Conservation (phyloP, 2,113 vertebrate genomes). For the Malurus melanocephalus region DNA sequence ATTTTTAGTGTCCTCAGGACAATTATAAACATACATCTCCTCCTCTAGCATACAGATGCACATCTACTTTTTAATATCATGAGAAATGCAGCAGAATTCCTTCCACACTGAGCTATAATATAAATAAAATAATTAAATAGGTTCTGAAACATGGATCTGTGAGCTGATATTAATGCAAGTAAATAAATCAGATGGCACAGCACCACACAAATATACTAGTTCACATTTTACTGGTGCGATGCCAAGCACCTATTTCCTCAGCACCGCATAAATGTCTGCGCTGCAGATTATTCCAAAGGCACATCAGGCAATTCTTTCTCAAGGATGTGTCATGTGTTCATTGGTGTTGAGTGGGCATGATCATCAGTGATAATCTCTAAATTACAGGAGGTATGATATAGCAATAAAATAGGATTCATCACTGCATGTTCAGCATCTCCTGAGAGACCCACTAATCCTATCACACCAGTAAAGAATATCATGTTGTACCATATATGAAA, state of each 20-base stretch:
- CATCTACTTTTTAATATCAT: background rate
- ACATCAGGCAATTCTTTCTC: background rate
- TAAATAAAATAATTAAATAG: background rate
- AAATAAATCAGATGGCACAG: background rate
- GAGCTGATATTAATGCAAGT: background rate
- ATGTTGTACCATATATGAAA: background rate
- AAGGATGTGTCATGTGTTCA: background rate
- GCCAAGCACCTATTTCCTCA: background rate
- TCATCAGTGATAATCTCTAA: background rate
- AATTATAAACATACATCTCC: background rate
- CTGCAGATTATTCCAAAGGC: background rate
- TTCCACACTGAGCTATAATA: background rate
- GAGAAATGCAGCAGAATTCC: background rate
- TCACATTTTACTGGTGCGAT: background rate
- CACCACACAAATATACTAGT: background rate
- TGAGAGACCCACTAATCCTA: background rate
- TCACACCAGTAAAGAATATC: background rate
- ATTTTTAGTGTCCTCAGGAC: background rate
- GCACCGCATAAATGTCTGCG: background rate
- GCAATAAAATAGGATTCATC: background rate
- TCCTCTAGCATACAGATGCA: background rate
- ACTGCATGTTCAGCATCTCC: background rate
- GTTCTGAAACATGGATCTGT: background rate
- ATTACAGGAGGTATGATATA: background rate
- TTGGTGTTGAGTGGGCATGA: background rate